Percentiles rank a stretch among this genome's conserved stretches.
phyloP scores from a whole-genome alignment of 1,140 invertebrate species.

The Chironomus striatipennis region DNA sequence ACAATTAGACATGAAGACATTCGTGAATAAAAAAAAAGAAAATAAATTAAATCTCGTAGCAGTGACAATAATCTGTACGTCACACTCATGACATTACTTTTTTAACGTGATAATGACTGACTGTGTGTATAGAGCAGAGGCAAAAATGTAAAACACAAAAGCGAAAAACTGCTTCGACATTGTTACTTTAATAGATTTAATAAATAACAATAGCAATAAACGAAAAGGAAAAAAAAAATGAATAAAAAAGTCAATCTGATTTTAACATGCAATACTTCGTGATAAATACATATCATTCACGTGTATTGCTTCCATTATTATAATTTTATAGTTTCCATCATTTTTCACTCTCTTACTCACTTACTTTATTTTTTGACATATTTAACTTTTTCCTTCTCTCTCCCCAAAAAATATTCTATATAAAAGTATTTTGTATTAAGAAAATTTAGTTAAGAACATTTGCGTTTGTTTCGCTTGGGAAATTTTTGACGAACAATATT shows the following conservation, averaged over 20 bases:
- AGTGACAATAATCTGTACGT: constrained; percentile 11
- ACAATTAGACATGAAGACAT: constrained; percentile 9
- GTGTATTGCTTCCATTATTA: constrained; percentile 23
- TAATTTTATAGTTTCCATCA: constrained; percentile 23
- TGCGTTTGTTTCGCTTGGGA: background rate
- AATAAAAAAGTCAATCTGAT: constrained; percentile 22
- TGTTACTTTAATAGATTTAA: constrained; percentile 23
- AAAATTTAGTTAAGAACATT: background rate
- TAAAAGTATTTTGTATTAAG: constrained; percentile 10
- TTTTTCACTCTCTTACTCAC: constrained; percentile 11
- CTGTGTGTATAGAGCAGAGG: background rate
- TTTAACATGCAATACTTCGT: constrained; percentile 22
- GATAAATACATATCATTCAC: constrained; percentile 22
- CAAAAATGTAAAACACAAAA: background rate
- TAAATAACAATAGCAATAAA: constrained; percentile 22
- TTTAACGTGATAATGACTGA: constrained; percentile 17
- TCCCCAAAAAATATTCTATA: background rate
- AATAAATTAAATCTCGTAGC: background rate
- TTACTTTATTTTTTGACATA: background rate
- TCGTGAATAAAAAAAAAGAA: background rate
- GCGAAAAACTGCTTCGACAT: constrained; percentile 18
- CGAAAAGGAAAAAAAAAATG: background rate
- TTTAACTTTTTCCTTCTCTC: background rate
- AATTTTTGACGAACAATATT: constrained; percentile 18
- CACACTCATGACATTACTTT: constrained; percentile 16